A percentile compares a stretch with the other conserved stretches of the same genome.
These are phyloP conservation scores for Azorinus chamasolen DNA, from an alignment of 2,888 invertebrate genomes.

Conservation along the genomic window DNA sequence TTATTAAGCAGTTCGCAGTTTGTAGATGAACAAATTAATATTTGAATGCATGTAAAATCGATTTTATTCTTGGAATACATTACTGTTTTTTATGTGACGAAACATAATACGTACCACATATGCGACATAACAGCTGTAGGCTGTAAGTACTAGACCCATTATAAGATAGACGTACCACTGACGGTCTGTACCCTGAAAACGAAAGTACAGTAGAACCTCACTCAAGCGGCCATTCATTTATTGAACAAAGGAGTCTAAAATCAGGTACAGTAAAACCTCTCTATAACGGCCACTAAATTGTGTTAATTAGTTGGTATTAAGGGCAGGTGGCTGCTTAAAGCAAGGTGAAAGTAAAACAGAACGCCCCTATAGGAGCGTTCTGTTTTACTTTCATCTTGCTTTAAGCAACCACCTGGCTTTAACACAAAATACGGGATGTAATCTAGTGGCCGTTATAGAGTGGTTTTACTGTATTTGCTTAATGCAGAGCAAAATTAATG, in stretches of 20 bases:
- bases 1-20: too few relatives aligned
- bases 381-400: background rate
- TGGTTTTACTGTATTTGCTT: too few relatives aligned
- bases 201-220: background rate
- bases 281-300: background rate
- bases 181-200: conserved; percentile 64
- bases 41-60: too few relatives aligned
- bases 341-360: background rate
- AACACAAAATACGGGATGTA: too few relatives aligned
- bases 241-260: background rate
- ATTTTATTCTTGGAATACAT: too few relatives aligned
- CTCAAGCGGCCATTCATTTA: background rate
- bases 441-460: too few relatives aligned
- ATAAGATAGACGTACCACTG: conserved; percentile 71
- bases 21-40: too few relatives aligned
- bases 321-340: background rate
- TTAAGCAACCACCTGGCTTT: too few relatives aligned
- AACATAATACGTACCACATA: conserved; percentile 78
- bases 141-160: conserved; percentile 51
- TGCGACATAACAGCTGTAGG: conserved; percentile 67
- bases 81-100: too few relatives aligned
- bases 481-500: too few relatives aligned
- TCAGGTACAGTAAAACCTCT: background rate
- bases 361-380: background rate
- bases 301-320: background rate